Evolutionary conservation across 2,888 invertebrate species (phyloP), one percentile per base, ranked within the genome.

Genomic region (Euplagia quadripunctaria): DNA sequence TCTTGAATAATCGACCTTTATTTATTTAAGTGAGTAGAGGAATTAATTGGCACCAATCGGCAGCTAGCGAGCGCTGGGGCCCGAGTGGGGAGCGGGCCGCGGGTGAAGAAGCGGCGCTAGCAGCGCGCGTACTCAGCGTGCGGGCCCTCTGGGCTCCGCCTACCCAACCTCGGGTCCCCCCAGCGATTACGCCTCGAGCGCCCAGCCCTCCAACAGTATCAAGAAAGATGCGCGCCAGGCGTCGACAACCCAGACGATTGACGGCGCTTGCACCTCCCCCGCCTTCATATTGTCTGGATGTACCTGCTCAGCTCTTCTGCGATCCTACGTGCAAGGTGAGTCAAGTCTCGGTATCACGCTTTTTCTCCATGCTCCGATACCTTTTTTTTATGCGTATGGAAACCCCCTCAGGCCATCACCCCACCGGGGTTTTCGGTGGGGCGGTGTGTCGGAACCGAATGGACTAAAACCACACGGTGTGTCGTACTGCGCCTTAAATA

Each of bases 21-120:
- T 31, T 31, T 31, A 2, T 58, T 3, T n/a, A 31, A 14, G 61
- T 17, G 82, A 74, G 46, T 77, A 79, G 76, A 75, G 72, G 73
- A 85, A 82, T 82, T 94, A 94, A 94, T 91, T 91, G 91, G 88
- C 92, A 93, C 95, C 92, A 84, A 93, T 95, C 93, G 95, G 94
- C 95, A 95, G 95, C 91, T 95, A 96, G 95, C 95, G 95, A 92
- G 95, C 95, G 94, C 94, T 94, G 93, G 92, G 93, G 91, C 91
- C 90, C 92, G 91, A 86, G 83, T 84, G 91, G 89, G 87, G 90
- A 90, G 88, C 87, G 88, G 81, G 86, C 86, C 83, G 87, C 87
- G 81, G 89, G 87, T 85, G 90, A 92, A 68, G 93, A 93, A 89
- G 90, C 91, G 73, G 86, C 87, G 79, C 81, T 94, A 78, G 91